Conservation (phyloP, 2,113 vertebrate species). For the Myotis lucifugus region DNA sequence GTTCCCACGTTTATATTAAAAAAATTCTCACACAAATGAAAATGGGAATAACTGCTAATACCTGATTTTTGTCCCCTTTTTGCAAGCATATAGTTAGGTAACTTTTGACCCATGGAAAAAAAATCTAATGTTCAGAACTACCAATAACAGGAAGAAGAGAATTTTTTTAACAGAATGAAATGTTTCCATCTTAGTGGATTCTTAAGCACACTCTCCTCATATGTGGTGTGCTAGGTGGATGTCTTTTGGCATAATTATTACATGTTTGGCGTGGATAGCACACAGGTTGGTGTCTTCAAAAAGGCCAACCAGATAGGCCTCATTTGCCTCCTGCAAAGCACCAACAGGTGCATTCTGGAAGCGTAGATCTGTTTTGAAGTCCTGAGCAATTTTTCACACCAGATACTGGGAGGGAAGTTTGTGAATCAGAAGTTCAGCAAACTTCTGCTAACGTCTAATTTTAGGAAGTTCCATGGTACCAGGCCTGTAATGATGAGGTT, state of each 20-base stretch:
- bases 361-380: constrained; percentile 88
- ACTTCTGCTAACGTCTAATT: neutral
- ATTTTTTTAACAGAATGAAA: no score
- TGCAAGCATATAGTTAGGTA: neutral
- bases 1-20: neutral
- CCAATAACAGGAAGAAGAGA: no score
- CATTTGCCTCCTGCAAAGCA: constrained; percentile 86
- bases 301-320: neutral
- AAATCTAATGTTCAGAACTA: no score
- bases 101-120: no score
- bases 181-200: no score
- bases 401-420: constrained; percentile 89
- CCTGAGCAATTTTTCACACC: constrained; percentile 91
- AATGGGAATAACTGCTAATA: neutral
- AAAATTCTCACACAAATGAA: neutral
- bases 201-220: no score
- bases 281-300: neutral
- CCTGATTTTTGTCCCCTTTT: neutral
- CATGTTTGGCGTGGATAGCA: no score
- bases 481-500: neutral
- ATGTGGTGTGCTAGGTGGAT: no score
- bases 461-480: neutral
- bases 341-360: constrained; percentile 91
- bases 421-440: constrained; percentile 89
- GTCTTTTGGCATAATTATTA: no score